These are phyloP conservation scores for Cichladusa arquata DNA, from an alignment of 2,113 vertebrate species.

Conservation along the genomic window DNA sequence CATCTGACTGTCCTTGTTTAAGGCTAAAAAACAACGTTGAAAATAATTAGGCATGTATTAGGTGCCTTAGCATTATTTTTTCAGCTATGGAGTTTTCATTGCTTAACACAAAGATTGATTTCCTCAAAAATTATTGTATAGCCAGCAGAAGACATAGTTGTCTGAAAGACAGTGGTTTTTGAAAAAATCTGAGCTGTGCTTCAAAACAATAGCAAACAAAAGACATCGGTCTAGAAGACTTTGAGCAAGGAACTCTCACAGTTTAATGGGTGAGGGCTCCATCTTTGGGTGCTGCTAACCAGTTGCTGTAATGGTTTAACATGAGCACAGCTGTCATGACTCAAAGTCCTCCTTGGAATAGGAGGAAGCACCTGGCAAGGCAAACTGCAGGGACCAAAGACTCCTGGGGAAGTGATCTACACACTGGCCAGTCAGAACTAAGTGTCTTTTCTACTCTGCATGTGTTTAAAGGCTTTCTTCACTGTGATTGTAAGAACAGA, in stretches of 20 bases:
- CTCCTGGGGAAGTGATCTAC: background rate
- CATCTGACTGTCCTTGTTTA: background rate
- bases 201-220: background rate
- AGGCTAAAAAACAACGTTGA: background rate
- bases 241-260: background rate
- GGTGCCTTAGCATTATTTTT: background rate
- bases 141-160: accelerated
- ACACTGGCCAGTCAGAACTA: background rate
- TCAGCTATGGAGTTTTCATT: background rate
- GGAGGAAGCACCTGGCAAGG: background rate
- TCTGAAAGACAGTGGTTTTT: background rate
- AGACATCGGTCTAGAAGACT: accelerated
- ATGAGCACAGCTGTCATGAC: accelerated
- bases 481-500: background rate
- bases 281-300: background rate
- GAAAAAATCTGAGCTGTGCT: background rate
- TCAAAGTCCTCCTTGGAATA: background rate
- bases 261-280: accelerated
- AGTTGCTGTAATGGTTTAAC: background rate
- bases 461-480: background rate
- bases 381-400: background rate
- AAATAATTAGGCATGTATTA: background rate
- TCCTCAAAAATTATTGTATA: background rate
- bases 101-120: background rate
- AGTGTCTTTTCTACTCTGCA: background rate